phyloP scores from a whole-genome alignment of 2,888 invertebrate species.

The Acanthococcus lagerstroemiae region DNA sequence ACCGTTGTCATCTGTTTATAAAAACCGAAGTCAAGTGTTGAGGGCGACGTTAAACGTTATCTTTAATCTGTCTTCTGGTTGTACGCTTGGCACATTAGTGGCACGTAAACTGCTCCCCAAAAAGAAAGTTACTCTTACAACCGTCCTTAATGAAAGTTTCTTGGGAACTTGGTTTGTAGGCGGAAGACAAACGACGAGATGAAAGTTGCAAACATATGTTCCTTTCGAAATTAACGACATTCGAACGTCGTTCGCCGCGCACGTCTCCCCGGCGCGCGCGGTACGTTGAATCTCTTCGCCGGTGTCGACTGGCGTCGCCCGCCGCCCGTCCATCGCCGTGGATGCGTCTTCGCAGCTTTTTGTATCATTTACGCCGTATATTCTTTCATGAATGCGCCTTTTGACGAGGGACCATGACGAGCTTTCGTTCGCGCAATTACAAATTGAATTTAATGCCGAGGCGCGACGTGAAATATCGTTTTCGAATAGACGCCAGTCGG shows the following conservation, averaged over 20 bases:
- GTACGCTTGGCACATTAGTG: conserved; percentile 23
- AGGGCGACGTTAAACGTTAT: conserved; percentile 21
- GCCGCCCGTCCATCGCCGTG: too few species aligned
- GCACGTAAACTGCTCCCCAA: conserved; percentile 9
- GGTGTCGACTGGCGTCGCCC: too few species aligned
- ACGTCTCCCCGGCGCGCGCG: too few species aligned
- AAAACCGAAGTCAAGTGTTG: conserved; percentile 17
- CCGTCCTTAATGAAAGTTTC: conserved; percentile 23
- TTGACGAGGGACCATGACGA: too few species aligned
- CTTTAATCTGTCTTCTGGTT: conserved; percentile 24
- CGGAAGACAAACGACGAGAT: conserved; percentile 26
- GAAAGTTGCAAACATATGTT: conserved; percentile 26
- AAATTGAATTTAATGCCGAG: too few species aligned
- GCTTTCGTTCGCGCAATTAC: too few species aligned
- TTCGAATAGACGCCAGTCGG: too few species aligned
- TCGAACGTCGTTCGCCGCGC: conserved; percentile 7
- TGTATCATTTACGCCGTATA: too few species aligned
- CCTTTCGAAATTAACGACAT: conserved; percentile 23
- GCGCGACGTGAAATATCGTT: too few species aligned
- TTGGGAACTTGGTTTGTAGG: conserved; percentile 13
- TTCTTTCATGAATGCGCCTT: too few species aligned
- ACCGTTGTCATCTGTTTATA: conserved; percentile 19
- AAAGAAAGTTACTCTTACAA: conserved; percentile 19
- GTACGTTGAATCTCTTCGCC: too few species aligned
- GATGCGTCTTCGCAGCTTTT: too few species aligned